Percentiles rank a stretch among this genome's conserved stretches.
Evolutionary conservation across 2,113 vertebrate species (phyloP).

Genomic region (Misgurnus anguillicaudatus): DNA sequence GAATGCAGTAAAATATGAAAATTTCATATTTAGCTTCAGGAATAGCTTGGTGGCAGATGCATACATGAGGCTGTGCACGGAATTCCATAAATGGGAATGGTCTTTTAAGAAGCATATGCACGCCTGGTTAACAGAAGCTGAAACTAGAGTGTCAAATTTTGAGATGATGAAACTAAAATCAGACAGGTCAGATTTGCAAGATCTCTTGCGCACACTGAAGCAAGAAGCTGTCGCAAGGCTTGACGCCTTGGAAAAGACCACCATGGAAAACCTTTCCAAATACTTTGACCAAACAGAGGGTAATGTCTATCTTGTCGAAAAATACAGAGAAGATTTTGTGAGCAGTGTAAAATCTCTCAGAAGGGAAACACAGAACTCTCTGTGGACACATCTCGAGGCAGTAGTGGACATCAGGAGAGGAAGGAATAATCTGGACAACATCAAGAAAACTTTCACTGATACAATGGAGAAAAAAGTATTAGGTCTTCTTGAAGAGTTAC

Average conservation of each 20-base stretch:
- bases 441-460: constrained; percentile 51
- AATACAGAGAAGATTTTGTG: constrained; percentile 58
- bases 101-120: constrained; percentile 63
- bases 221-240: constrained; percentile 47
- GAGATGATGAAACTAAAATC: constrained; percentile 41
- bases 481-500: constrained; percentile 49
- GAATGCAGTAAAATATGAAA: constrained; percentile 71
- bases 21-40: constrained; percentile 74
- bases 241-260: constrained; percentile 42
- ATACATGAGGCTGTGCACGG: constrained; percentile 63
- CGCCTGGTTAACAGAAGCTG: constrained; percentile 55
- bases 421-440: constrained; percentile 44
- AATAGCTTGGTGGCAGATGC: constrained; percentile 71
- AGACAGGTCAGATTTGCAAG: constrained; percentile 25
- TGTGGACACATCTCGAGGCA: constrained; percentile 24
- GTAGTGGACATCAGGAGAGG: constrained; percentile 46
- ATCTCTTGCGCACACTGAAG: constrained; percentile 40
- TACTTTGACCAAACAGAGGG: constrained; percentile 61
- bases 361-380: constrained; percentile 38
- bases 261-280: constrained; percentile 52
- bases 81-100: constrained; percentile 70
- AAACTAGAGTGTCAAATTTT: constrained; percentile 63
- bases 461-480: constrained; percentile 44
- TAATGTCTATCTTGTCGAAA: constrained; percentile 62
- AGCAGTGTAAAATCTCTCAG: constrained; percentile 56